Evolutionary conservation across 2,113 vertebrate genomes (phyloP), one percentile per base, ranked within the genome.

Genomic region (Dasyurus viverrinus): DNA sequence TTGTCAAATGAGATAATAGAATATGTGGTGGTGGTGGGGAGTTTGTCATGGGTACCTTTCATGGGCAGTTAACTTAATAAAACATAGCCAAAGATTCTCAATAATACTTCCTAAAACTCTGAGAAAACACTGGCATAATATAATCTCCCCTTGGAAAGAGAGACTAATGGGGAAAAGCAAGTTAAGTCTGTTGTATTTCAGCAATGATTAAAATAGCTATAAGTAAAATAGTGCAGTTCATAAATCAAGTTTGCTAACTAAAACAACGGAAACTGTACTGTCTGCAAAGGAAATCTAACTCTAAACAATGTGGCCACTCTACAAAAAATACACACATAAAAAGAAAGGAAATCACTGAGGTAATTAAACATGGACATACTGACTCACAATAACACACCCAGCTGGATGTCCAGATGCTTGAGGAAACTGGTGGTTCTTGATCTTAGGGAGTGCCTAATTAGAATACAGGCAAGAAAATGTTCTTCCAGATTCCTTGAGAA

Each of bases 271-370:
- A 96, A 94, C 84, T 52, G 96, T 93, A 94, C 96, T 97, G 92
- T 98, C 97, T 98, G 95, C 96, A 98, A 97, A 98, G 97, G 97
- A 98, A 98, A 98, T 97, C 92, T 96, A 93, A 93, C 94, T 97
- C 95, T 97, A 98, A 98, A 98, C 98, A 98, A 97, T 97, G 90
- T 97, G 94, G 95, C 89, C 95, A 96, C 96, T 91, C 94, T 97
- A 97, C 16, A 98, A 96, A 98, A 98, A 98, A 98, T 97, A 98
- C 97, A 98, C 97, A 98, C 98, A 98, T 98, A 97, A 98, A 98
- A 98, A 98, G 98, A 98, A 98, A 99, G 98, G 98, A 98, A 98
- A 98, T 98, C 98, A 98, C 97, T 98, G 98, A 98, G 98, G 98
- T 98, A 97, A 97, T 98, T 98, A 98, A 95, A 97, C 96, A 98